A percentile compares a stretch with the other conserved stretches of the same genome.
phyloP scores from a whole-genome alignment of 2,888 invertebrate species.

The Carterocephalus palaemon region DNA sequence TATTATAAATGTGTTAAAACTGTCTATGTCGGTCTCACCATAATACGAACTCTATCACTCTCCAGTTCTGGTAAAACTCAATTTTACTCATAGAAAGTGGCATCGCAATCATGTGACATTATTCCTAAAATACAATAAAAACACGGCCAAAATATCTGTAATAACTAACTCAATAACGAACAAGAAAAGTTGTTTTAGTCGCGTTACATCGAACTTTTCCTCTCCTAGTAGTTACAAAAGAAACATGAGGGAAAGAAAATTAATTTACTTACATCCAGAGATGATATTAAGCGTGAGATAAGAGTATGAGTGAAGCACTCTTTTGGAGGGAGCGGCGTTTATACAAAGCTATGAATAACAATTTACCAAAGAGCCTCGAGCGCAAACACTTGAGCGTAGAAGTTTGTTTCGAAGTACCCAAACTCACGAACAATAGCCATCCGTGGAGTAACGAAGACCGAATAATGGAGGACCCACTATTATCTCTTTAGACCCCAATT shows the following conservation, averaged over 20 bases:
- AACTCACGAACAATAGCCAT: constrained; percentile 70
- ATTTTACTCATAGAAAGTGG: too few species aligned
- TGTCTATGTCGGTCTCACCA: too few species aligned
- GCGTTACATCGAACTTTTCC: constrained; percentile 13
- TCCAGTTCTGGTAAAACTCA: too few species aligned
- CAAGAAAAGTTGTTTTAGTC: constrained; percentile 5
- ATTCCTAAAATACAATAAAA: too few species aligned
- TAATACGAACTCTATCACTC: too few species aligned
- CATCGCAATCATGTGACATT: too few species aligned
- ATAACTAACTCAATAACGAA: constrained; percentile 4
- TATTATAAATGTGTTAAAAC: too few species aligned
- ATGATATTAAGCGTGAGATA: constrained; percentile 67
- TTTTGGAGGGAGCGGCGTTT: constrained; percentile 63
- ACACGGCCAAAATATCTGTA: not conserved
- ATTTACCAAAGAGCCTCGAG: constrained; percentile 73
- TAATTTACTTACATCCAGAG: constrained; percentile 57
- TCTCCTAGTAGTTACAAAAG: constrained; percentile 43
- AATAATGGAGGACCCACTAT: constrained; percentile 37
- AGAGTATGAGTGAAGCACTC: constrained; percentile 70
- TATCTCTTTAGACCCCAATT: constrained; percentile 3
- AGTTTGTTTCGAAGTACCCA: constrained; percentile 75
- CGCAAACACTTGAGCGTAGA: constrained; percentile 71
- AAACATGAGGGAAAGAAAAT: constrained; percentile 49
- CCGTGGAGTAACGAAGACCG: constrained; percentile 57
- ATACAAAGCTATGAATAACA: constrained; percentile 77